A percentile compares a stretch with the other conserved stretches of the same genome.
Evolutionary conservation across 2,797 vertebrate species (phyloP).

Genomic region (Morelia viridis): DNA sequence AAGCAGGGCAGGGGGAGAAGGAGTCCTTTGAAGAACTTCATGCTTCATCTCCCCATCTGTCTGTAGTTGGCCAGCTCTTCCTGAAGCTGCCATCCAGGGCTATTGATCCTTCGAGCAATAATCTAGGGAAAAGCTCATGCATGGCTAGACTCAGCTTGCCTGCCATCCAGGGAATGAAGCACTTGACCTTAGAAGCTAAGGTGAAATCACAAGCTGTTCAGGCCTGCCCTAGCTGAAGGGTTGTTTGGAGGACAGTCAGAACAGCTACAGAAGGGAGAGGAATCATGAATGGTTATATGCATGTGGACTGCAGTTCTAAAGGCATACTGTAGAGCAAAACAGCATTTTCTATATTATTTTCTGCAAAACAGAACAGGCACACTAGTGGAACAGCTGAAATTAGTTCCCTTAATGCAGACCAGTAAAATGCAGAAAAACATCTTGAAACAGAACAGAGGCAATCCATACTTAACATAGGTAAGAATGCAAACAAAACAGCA

Average conservation of each 20-base stretch:
- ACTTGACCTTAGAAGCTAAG: constrained; percentile 4
- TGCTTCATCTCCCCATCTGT: constrained; percentile 36
- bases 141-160: neutral
- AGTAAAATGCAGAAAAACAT: neutral
- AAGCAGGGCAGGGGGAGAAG: constrained; percentile 2
- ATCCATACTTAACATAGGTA: neutral
- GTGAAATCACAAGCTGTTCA: constrained; percentile 6
- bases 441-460: neutral
- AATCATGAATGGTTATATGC: neutral
- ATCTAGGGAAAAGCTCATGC: constrained; percentile 34
- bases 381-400: neutral
- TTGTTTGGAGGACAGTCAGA: neutral
- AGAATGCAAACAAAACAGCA: neutral
- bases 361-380: neutral
- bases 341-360: neutral
- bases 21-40: constrained; percentile 39
- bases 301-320: neutral
- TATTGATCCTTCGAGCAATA: constrained; percentile 31
- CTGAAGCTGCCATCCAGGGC: constrained; percentile 35
- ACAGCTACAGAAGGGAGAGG: neutral
- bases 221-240: neutral
- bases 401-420: neutral
- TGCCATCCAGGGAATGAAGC: neutral
- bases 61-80: constrained; percentile 11
- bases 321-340: neutral